These are phyloP conservation scores for Apostichopus parvimensis DNA, from an alignment of 35 echinoderm and acorn worm genomes.

Conservation along the genomic window DNA sequence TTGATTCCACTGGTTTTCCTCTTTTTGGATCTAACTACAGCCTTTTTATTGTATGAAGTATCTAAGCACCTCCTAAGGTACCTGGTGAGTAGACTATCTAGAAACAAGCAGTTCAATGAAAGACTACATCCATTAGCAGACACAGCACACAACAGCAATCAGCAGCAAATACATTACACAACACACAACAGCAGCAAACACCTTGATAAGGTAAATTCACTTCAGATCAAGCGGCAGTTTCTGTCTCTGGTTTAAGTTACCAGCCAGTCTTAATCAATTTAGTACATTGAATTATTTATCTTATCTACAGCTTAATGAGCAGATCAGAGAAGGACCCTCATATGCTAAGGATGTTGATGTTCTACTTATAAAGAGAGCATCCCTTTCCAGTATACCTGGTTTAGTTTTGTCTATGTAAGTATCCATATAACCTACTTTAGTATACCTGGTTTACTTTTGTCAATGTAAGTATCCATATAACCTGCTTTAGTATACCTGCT, in stretches of 20 bases:
- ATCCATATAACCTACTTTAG: background rate
- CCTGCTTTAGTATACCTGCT: constrained; percentile 53
- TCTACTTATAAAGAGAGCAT: constrained; percentile 53
- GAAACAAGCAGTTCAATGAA: too few species aligned
- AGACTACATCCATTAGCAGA: too few species aligned
- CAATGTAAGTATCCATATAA: too few species aligned
- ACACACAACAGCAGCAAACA: too few species aligned
- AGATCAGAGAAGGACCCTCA: constrained; percentile 53
- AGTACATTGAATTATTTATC: background rate
- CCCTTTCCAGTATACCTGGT: constrained; percentile 61
- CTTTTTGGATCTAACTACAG: constrained; percentile 73
- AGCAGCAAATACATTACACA: too few species aligned
- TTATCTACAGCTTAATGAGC: constrained; percentile 54
- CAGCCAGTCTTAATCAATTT: background rate
- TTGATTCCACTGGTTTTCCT: constrained; percentile 76
- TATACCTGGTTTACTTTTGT: too few species aligned
- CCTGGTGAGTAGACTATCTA: constrained; percentile 54
- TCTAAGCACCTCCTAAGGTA: constrained; percentile 62
- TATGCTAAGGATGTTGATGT: constrained; percentile 78
- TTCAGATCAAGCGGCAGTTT: too few species aligned
- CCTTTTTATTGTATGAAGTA: constrained; percentile 58
- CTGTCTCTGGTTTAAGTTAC: too few species aligned
- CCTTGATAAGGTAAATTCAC: too few species aligned
- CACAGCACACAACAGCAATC: too few species aligned
- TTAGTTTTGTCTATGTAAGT: constrained; percentile 89